Evolutionary conservation across 1,140 invertebrate genomes (phyloP), one percentile per base, ranked within the genome.

Genomic region (Pygmarrhopalites habei): DNA sequence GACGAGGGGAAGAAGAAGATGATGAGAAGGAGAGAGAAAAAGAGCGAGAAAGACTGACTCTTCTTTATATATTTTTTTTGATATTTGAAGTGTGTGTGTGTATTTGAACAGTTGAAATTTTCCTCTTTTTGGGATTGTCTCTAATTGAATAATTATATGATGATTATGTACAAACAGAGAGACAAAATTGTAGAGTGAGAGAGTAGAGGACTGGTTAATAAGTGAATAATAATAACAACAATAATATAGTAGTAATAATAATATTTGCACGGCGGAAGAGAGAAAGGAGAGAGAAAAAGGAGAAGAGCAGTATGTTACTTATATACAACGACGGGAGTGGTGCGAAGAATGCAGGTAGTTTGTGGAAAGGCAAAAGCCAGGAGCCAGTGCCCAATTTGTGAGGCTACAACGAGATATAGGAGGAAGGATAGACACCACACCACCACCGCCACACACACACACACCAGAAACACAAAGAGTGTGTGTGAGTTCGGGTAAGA

Each of bases 341-440:
- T 52, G 28, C 21, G 28, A 52, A 30, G 26, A 26, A 26, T 41
- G 35, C 28, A 25, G 44, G 44, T 7, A 25, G 29, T 12, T 5
- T 56, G 53, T 56, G 23, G 53, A 56, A 56, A 35, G 23, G 12
- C 12, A 12, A 39, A 56, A 39, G 53, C 53, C 5, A 56, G 53
- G 53, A 56, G 35, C 35, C 53, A 56, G 53, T 56, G 53, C 32
- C 30, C 53, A 39, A 19, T 56, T 56, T 41, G 30, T 56, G 10
- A 2, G 53, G 5, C 51, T 55, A n/a, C n/a, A n/a, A n/a, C n/a
- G n/a, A n/a, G n/a, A n/a, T n/a, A n/a, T n/a, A n/a, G n/a, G n/a
- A n/a, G n/a, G n/a, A n/a, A n/a, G n/a, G n/a, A n/a, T n/a, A n/a
- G n/a, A n/a, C n/a, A n/a, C n/a, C n/a, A n/a, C n/a, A n/a, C n/a